Base-by-base conservation (phyloP, 2,888 invertebrate species). In the Idaea aversata region DNA sequence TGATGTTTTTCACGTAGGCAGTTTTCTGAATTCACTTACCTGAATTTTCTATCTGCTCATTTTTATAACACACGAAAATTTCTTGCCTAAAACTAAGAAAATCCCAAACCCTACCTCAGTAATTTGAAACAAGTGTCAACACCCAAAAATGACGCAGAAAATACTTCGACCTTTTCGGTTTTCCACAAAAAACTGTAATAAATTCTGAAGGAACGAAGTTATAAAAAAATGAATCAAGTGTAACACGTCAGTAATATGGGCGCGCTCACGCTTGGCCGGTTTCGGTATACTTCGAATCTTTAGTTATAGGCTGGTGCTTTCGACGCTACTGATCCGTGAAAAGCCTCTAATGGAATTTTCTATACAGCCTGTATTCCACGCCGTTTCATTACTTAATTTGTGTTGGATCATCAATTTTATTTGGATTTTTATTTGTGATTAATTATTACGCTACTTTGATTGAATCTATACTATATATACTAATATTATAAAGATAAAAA, bases 281-380 rank as follows among this genome's bases (percentile, higher is more conserved):
- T 57, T 61, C 63, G 34, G 34, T 25, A 59, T 59, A 59, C 59
- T 71, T 66, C 66, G 70, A 74, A 72, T 71, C 67, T 70, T 73
- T 75, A 75, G 76, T 72, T 72, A 76, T 74, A 75, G 67, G 69
- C 58, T 67, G 68, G 72, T 63, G 70, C 73, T 77, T 79, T 72
- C 67, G 60, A 59, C 65, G 71, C 66, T 70, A 76, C 70, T 74
- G 78, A 75, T 73, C 73, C 74, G 75, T 79, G 77, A 81, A 77
- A 77, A 78, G 72, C 71, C 67, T 70, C 70, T 76, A 74, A 77
- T 76, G 76, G 77, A 77, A 75, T 78, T 79, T 77, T 74, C 74
- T 64, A 74, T 76, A 75, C 75, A 74, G 64, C 64, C 68, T 38
- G 65, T 67, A 72, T 74, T 76, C 66, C 68, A 62, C 59, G 15